Conservation (phyloP, 2,113 vertebrate genomes). For the Oncorhynchus gorbuscha region DNA sequence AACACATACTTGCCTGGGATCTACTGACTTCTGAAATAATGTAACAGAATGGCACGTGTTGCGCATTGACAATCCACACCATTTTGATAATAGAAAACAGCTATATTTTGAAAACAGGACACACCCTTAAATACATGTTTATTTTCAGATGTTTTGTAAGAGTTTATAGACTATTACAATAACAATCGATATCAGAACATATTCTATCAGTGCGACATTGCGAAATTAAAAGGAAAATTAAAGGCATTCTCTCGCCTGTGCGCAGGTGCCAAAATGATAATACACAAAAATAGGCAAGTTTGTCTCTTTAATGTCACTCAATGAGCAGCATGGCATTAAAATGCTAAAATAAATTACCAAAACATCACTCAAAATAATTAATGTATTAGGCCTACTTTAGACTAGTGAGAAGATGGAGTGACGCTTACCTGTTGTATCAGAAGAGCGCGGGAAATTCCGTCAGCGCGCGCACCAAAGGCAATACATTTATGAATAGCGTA, state of each 20-base stretch:
- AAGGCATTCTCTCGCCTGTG: not conserved
- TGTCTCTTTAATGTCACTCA: not conserved
- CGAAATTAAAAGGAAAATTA: not conserved
- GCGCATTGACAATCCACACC: not conserved
- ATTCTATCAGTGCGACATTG: not conserved
- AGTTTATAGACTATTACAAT: not conserved
- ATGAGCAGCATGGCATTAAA: not conserved
- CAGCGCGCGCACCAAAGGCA: slow-evolving; percentile 54
- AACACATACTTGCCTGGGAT: not conserved
- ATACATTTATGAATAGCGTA: not conserved
- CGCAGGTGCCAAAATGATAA: not conserved
- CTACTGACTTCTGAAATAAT: not conserved
- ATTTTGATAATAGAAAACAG: not conserved
- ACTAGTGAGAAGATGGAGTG: not conserved
- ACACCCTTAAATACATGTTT: not conserved
- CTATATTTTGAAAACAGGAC: not conserved
- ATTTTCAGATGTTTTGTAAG: not conserved
- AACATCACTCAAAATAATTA: not conserved
- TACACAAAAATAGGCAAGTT: not conserved
- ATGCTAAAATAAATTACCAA: not conserved
- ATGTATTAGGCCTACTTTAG: not conserved
- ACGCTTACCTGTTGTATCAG: slow-evolving; percentile 72
- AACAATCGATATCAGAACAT: too few species aligned
- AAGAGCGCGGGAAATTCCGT: slow-evolving; percentile 59
- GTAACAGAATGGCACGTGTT: not conserved